phyloP scores from a whole-genome alignment of 37 sponge, comb jelly and placozoan species.

The Diacarnus erythraeanus region DNA sequence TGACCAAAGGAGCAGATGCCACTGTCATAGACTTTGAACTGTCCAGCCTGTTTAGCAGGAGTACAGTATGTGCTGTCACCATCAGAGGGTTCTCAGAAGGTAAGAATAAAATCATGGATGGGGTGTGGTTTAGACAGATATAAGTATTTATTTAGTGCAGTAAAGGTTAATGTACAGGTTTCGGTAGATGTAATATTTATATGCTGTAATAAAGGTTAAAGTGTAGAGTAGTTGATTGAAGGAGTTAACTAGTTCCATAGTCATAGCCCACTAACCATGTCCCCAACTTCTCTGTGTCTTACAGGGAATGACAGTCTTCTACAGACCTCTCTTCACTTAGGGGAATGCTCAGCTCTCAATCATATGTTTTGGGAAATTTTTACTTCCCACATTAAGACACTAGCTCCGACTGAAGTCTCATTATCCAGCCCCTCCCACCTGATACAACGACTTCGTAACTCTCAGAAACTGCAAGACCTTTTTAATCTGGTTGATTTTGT shows the following conservation, averaged over 20 bases:
- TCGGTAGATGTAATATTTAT: too few relatives aligned
- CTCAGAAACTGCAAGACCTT: background rate
- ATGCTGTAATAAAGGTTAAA: too few relatives aligned
- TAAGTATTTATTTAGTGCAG: too few relatives aligned
- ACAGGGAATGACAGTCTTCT: too few relatives aligned
- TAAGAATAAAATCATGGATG: slow-evolving; percentile 6
- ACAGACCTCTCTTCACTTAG: too few relatives aligned
- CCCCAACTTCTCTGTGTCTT: too few relatives aligned
- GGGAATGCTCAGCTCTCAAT: slow-evolving; percentile 37
- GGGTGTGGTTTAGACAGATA: too few relatives aligned
- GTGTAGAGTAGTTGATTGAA: background rate
- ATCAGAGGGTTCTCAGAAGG: slow-evolving; percentile 50
- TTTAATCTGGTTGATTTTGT: background rate
- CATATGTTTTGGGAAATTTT: slow-evolving; percentile 7
- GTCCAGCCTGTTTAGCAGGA: slow-evolving; percentile 23
- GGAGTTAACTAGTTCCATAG: background rate
- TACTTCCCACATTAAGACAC: background rate
- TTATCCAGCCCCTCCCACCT: background rate
- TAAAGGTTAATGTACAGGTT: too few relatives aligned
- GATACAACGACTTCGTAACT: slow-evolving; percentile 1
- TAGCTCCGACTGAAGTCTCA: slow-evolving; percentile 26
- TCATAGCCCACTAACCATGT: too few relatives aligned
- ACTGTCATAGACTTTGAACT: slow-evolving; percentile 12
- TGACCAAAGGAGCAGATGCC: background rate
- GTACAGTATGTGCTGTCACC: slow-evolving; percentile 1